Percentiles rank a stretch among this genome's conserved stretches.
phyloP scores from a whole-genome alignment of 2,797 vertebrate species.

The Rhynchotus rufescens region DNA sequence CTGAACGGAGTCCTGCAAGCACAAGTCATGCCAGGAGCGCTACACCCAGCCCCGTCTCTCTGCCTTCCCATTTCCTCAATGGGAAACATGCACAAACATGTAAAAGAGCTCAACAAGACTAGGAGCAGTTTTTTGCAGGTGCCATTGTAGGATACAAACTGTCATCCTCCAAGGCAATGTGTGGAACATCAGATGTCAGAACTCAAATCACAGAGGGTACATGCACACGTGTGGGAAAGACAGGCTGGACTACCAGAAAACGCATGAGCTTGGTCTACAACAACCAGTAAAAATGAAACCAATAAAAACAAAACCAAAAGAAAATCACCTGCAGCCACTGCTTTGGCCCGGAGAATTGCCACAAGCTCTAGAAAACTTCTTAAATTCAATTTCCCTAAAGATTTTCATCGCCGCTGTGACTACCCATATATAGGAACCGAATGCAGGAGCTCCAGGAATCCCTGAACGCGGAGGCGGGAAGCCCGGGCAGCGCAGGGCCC shows the following conservation, averaged over 20 bases:
- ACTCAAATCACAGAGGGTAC: not conserved
- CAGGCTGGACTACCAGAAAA: not conserved
- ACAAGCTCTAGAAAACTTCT: not conserved
- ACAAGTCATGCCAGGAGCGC: not conserved
- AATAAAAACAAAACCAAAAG: not conserved
- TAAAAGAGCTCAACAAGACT: not conserved
- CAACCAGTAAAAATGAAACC: not conserved
- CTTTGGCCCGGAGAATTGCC: constrained; percentile 14
- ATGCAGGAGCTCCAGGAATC: not conserved
- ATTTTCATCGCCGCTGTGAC: not conserved
- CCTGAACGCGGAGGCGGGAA: not conserved
- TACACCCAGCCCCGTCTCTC: not conserved
- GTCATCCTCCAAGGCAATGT: not conserved
- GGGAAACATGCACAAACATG: not conserved
- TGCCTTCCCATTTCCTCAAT: not conserved
- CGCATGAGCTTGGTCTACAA: not conserved
- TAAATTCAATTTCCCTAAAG: not conserved
- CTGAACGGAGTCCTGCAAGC: not conserved
- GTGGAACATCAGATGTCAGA: fast-evolving
- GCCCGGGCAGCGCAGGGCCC: not conserved
- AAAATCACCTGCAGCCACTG: not conserved
- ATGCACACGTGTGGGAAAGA: fast-evolving
- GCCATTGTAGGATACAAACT: not conserved
- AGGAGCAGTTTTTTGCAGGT: fast-evolving
- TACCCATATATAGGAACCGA: not conserved